Evolutionary conservation across 2,888 invertebrate species (phyloP).

Genomic region (Lithodes maja): DNA sequence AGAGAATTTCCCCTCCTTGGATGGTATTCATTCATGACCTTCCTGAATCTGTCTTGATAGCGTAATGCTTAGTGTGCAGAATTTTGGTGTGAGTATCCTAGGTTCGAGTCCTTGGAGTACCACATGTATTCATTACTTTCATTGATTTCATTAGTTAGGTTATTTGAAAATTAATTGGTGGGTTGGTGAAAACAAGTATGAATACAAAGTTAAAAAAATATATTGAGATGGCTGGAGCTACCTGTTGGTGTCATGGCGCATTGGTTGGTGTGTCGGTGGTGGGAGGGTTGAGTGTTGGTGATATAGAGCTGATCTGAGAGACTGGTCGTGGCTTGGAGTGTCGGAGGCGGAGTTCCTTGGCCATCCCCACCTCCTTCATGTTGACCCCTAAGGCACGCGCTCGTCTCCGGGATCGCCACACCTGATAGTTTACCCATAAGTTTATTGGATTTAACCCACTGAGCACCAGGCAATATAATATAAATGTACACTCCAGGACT

Average conservation of each 20-base stretch:
- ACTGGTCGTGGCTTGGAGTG: background rate
- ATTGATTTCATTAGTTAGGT: too few relatives aligned
- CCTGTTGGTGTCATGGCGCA: background rate
- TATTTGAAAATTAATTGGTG: too few relatives aligned
- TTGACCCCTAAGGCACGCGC: slow-evolving; percentile 34
- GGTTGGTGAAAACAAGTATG: background rate
- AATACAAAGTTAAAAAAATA: background rate
- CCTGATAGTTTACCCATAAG: background rate
- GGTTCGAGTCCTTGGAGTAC: too few relatives aligned
- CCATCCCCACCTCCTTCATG: slow-evolving; percentile 30
- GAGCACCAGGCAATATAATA: too few relatives aligned
- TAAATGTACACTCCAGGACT: too few relatives aligned
- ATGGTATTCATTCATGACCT: too few relatives aligned
- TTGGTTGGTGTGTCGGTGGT: background rate
- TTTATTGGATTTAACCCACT: too few relatives aligned
- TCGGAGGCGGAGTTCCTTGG: slow-evolving; percentile 43
- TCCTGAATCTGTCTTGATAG: too few relatives aligned
- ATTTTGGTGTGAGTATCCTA: too few relatives aligned
- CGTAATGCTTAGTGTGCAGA: too few relatives aligned
- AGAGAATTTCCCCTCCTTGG: too few relatives aligned
- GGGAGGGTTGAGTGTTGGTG: background rate
- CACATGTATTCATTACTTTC: too few relatives aligned
- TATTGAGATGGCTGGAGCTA: background rate
- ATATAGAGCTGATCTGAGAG: background rate
- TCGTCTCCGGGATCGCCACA: slow-evolving; percentile 47